Percentiles rank a stretch among this genome's conserved stretches.
Evolutionary conservation across 2,888 invertebrate genomes (phyloP).

Genomic region (Masnerella sp.): DNA sequence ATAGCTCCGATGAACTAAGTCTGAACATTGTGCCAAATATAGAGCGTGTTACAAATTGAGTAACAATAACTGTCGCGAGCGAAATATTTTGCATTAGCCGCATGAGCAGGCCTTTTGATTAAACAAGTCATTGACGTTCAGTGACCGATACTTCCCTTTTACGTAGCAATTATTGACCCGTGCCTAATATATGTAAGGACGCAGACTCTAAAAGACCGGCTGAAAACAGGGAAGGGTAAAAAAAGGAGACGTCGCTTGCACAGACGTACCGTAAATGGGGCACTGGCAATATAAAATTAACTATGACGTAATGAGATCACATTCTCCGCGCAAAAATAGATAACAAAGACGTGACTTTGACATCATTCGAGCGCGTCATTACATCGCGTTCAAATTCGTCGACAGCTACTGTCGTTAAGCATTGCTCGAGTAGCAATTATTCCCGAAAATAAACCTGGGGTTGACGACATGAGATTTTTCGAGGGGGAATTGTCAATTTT

Average conservation of each 20-base stretch:
- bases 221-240: constrained; percentile 26
- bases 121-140: constrained; percentile 54
- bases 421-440: constrained; percentile 14
- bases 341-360: constrained; percentile 42
- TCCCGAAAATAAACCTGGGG: constrained; percentile 23
- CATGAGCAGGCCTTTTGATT: constrained; percentile 37
- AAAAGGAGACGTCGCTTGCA: constrained; percentile 36
- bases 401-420: constrained; percentile 4
- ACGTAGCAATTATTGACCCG: constrained; percentile 45
- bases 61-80: too few species aligned
- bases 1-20: too few species aligned
- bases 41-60: too few species aligned
- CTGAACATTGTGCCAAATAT: too few species aligned
- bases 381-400: constrained; percentile 14
- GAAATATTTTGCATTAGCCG: constrained; percentile 33
- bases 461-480: constrained; percentile 12
- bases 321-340: constrained; percentile 40
- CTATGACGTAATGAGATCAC: constrained; percentile 47
- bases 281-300: constrained; percentile 52
- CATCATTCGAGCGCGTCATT: constrained; percentile 36
- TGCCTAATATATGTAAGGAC: constrained; percentile 44
- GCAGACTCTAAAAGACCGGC: constrained; percentile 39
- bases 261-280: constrained; percentile 37
- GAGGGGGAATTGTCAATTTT: too few species aligned
- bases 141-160: constrained; percentile 55